A percentile compares a stretch with the other conserved stretches of the same genome.
Conservation (phyloP, 2,888 invertebrate genomes). For the Agonopterix alstromeriana region DNA sequence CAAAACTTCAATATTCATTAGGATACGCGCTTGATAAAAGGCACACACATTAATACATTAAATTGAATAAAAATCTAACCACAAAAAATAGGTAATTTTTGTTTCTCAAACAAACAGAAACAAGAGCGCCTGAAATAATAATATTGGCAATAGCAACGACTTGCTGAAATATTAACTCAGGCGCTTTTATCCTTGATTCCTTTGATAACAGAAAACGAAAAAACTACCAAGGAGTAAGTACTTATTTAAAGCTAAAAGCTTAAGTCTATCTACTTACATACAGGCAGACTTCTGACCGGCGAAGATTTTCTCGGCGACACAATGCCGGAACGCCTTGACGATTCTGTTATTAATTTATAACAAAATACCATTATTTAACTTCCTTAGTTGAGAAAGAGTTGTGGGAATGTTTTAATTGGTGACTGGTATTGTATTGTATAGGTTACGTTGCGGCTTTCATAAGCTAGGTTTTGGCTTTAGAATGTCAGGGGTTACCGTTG, state of each 20-base stretch:
- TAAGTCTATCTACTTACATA: constrained; percentile 35
- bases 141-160: background rate
- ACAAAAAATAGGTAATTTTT: too few species aligned
- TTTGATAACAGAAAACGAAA: background rate
- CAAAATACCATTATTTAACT: constrained; percentile 62
- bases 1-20: too few species aligned
- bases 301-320: constrained; percentile 45
- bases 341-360: constrained; percentile 65
- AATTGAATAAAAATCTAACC: too few species aligned
- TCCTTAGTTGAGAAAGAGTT: constrained; percentile 13
- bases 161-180: background rate
- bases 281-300: constrained; percentile 11
- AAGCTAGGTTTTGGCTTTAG: too few species aligned
- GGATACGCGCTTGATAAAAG: too few species aligned
- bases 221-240: background rate
- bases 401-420: constrained; percentile 4
- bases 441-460: background rate
- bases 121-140: background rate
- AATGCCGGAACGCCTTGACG: constrained; percentile 38
- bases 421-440: background rate
- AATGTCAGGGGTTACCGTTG: too few species aligned
- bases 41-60: too few species aligned
- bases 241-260: too few species aligned
- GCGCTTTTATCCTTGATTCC: background rate
- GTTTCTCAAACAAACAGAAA: too few species aligned